A percentile compares a stretch with the other conserved stretches of the same genome.
Evolutionary conservation across 2,113 vertebrate species (phyloP).

Genomic region (Geococcyx californianus): DNA sequence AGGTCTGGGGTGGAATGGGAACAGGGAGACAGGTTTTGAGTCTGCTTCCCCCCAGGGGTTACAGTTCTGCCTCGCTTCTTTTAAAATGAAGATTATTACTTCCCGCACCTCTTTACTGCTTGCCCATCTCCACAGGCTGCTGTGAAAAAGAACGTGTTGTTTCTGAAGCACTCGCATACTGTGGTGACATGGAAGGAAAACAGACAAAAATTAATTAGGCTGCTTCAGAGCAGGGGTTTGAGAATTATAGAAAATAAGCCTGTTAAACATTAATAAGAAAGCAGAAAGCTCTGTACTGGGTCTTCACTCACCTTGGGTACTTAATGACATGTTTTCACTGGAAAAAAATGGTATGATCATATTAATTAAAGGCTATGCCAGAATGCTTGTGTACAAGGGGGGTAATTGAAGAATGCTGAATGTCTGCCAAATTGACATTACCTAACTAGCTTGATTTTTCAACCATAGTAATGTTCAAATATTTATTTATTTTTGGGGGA

Average conservation of each 20-base stretch:
- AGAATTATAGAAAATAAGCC: slow-evolving; percentile 41
- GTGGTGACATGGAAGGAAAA: not conserved
- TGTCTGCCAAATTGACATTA: slow-evolving; percentile 32
- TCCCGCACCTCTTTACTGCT: not conserved
- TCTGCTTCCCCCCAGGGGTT: not conserved
- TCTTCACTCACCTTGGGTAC: not conserved
- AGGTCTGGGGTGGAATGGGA: not conserved
- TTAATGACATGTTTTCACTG: slow-evolving; percentile 45
- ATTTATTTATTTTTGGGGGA: slow-evolving; percentile 4
- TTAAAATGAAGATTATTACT: not conserved
- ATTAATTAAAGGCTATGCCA: slow-evolving; percentile 45
- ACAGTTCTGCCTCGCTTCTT: not conserved
- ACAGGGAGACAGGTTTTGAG: not conserved
- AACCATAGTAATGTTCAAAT: not conserved
- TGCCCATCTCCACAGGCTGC: not conserved
- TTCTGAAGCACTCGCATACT: not conserved
- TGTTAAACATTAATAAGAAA: slow-evolving; percentile 26
- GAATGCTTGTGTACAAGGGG: slow-evolving; percentile 17
- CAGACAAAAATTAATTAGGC: slow-evolving; percentile 45
- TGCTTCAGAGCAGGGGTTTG: not conserved
- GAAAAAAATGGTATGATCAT: not conserved
- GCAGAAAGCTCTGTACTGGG: slow-evolving; percentile 1
- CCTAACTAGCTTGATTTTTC: slow-evolving; percentile 48
- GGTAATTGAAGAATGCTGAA: slow-evolving; percentile 32
- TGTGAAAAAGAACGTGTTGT: not conserved